Base-by-base conservation (phyloP, 2,888 invertebrate species). In the Drosophila parthenogenetica region DNA sequence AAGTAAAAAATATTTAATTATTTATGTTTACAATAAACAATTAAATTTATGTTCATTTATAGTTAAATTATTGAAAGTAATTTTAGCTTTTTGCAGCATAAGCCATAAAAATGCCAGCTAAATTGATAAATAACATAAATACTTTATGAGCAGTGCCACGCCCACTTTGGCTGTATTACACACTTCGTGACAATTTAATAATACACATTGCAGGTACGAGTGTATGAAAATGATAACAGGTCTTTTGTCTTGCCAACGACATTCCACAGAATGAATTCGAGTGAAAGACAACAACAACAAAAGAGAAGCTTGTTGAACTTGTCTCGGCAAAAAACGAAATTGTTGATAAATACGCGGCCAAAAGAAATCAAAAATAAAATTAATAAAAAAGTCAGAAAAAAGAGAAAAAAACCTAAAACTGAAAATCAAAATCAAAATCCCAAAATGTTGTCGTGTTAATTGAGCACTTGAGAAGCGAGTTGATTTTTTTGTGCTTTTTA, bases 231-330 rank as follows among this genome's bases (percentile, higher is more conserved):
- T 49, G 48, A 49, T 49, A 32, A 49, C 13, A 49, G 48, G 16
- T 32, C 48, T 49, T 39, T 42, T 65, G 87, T 81, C 75, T 73
- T 42, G 61, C 48, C 66, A 66, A 50, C 78, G 70, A 68, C 88
- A 83, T 87, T 87, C 86, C 83, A 55, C 25, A 48, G 35, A 29
- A 11, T 19, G 53, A 51, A 22, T 29, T 29, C 29, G 8, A 29
- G 29, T 8, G 29, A 29, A 29, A 29, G 29, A 58, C 13, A 35
- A 13, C 13, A 4, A 35, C 11, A 35, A 35, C 5, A 35, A 62
- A 64, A 68, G 66, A 69, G 70, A 16, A 32, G 83, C 80, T 84
- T 84, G 69, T 79, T 87, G 87, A 82, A 83, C 82, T 79, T 84
- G 79, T 69, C 48, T 49, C 55, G 43, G 32, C 76, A 57, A 84